Percentiles rank a stretch among this genome's conserved stretches.
Evolutionary conservation across 2,113 vertebrate genomes (phyloP).

Genomic region (Otocyon megalotis): DNA sequence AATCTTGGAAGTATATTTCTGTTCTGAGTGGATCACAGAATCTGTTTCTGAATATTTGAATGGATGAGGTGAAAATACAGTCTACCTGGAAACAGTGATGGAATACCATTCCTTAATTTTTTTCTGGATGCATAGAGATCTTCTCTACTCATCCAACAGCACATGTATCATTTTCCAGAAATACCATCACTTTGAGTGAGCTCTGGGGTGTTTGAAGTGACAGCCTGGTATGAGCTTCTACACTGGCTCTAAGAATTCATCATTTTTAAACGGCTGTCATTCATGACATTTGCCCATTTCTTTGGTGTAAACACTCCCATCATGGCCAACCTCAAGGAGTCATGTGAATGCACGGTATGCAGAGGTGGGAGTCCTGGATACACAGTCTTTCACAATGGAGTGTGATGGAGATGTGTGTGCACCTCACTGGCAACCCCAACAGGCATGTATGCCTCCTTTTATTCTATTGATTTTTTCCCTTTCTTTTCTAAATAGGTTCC

Average conservation of each 20-base stretch:
- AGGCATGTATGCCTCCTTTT: too few species aligned
- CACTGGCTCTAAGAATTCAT: not conserved
- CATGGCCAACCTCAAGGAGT: not conserved
- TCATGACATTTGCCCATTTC: not conserved
- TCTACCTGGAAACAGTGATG: not conserved
- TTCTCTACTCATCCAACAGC: not conserved
- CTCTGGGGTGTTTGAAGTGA: not conserved
- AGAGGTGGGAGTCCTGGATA: not conserved
- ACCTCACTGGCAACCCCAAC: not conserved
- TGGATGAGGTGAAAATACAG: not conserved
- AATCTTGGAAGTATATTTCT: too few species aligned
- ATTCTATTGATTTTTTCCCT: too few species aligned
- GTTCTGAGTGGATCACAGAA: not conserved
- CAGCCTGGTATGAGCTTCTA: not conserved
- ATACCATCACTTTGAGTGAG: not conserved
- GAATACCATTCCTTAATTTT: not conserved
- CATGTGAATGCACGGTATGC: not conserved
- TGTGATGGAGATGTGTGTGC: not conserved
- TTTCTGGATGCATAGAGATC: too few species aligned
- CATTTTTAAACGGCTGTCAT: not conserved
- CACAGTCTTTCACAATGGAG: not conserved
- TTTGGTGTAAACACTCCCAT: not conserved
- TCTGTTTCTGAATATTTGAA: not conserved
- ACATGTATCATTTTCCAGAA: not conserved
- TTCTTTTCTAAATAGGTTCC: too few species aligned